Evolutionary conservation across 2,888 invertebrate species (phyloP).

Genomic region (Rhamphomyia laevipes): DNA sequence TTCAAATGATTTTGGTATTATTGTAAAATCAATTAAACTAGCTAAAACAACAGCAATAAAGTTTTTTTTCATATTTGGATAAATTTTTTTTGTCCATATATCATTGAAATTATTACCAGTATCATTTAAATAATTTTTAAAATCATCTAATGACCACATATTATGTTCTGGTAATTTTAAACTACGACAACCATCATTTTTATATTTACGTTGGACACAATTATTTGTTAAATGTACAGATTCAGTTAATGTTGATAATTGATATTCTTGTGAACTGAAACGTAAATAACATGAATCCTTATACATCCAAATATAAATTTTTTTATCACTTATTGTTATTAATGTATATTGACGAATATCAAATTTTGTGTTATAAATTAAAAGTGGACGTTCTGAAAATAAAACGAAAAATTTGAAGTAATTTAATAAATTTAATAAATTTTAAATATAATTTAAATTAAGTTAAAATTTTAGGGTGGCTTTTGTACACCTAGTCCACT

Average conservation of each 20-base stretch:
- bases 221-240: conserved; percentile 81
- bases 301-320: conserved; percentile 78
- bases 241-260: conserved; percentile 65
- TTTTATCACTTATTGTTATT: conserved; percentile 53
- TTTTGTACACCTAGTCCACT: no score
- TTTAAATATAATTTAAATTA: no score
- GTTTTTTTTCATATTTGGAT: conserved; percentile 73
- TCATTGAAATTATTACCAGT: conserved; percentile 30
- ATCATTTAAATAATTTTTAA: conserved; percentile 48
- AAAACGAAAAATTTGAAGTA: no score
- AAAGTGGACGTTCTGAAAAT: conserved; percentile 59
- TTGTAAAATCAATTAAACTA: conserved; percentile 59
- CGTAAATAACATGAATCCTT: conserved; percentile 65
- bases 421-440: no score
- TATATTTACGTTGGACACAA: conserved; percentile 69
- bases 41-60: conserved; percentile 66
- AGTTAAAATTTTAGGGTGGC: no score
- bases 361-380: conserved; percentile 79
- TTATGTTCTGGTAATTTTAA: conserved; percentile 57
- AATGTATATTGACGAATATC: conserved; percentile 86
- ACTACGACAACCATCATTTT: conserved; percentile 38
- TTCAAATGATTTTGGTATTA: conserved; percentile 68
- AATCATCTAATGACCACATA: conserved; percentile 74
- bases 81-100: conserved; percentile 63
- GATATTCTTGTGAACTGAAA: conserved; percentile 76